These are phyloP conservation scores for Neocloeon triangulifer DNA, from an alignment of 1,140 invertebrate species.

Conservation along the genomic window DNA sequence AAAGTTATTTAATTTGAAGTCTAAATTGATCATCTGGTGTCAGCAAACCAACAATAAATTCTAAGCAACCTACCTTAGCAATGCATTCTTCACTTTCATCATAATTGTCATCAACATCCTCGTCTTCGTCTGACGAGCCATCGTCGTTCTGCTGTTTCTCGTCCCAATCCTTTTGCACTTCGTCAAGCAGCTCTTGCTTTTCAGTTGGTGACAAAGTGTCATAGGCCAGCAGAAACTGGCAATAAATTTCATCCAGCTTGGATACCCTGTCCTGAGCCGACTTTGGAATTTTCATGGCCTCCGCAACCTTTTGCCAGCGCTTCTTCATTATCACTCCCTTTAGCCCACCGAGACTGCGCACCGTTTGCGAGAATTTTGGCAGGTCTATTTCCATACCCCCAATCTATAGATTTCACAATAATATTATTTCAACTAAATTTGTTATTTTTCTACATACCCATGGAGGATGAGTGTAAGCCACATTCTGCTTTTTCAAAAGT, in stretches of 20 bases:
- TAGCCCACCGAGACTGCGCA: constrained; percentile 65
- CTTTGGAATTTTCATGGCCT: constrained; percentile 68
- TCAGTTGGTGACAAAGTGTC: constrained; percentile 49
- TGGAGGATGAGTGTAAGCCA: constrained; percentile 48
- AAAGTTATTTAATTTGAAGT: background rate
- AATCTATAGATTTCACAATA: constrained; percentile 25
- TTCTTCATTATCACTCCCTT: constrained; percentile 80
- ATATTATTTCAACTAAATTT: constrained; percentile 2
- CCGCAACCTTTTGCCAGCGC: constrained; percentile 72
- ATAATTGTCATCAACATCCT: constrained; percentile 16
- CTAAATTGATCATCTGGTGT: background rate
- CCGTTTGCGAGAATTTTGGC: constrained; percentile 61
- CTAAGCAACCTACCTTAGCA: constrained; percentile 29
- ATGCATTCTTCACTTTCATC: constrained; percentile 50
- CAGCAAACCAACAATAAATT: background rate
- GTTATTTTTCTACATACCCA: constrained; percentile 27
- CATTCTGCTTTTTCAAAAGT: constrained; percentile 55
- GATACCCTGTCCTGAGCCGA: constrained; percentile 58
- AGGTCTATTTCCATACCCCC: constrained; percentile 80
- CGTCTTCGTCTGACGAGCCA: no score
- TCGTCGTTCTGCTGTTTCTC: constrained; percentile 26
- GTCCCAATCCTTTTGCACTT: constrained; percentile 55
- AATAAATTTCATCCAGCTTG: constrained; percentile 78
- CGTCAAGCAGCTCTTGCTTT: constrained; percentile 38
- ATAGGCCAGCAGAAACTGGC: constrained; percentile 81